Evolutionary conservation across 2,113 vertebrate species (phyloP), one percentile per base, ranked within the genome.

Genomic region (Hypocryptadius cinnamomeus): DNA sequence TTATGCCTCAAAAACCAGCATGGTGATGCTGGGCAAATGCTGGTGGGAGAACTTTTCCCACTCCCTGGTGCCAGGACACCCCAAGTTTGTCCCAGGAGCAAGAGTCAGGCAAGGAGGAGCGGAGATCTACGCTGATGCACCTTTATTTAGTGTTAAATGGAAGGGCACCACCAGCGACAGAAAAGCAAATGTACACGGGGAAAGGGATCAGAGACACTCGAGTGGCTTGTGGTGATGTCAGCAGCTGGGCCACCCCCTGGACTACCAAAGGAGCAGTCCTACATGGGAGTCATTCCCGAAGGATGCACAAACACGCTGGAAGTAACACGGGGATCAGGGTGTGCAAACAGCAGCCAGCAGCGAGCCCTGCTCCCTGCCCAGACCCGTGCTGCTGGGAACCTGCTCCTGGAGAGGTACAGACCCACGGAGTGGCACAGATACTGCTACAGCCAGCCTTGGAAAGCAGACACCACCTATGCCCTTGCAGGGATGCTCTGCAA

Each of bases 51-150:
- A 30, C 16, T 76, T 5, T 56, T 35, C 30, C 35, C 5, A 5
- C 23, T 37, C 13, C 9, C 17, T 9, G 3, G 33, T 3, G 4
- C 33, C n/a, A 28, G 18, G 15, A 70, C 21, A 33, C 5, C 7
- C 18, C 1, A 0, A 3, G 4, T 6, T 54, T 50, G 51, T 50
- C n/a, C 64, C 1, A 0, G 1, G 1, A 72, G n/a, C 20, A 45
- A 31, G 30, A 87, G 50, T 51, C 24, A 45, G 25, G 37, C 1
- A 5, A 56, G 48, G 60, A 65, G 0, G 0, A 33, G 9, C 0
- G 0, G 37, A 30, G n/a, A 37, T 17, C 6, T 51, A 23, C 1
- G 30, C 83, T 31, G 64, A 9, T 86, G 89, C 63, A 56, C 69
- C 0, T 96, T 95, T 96, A 96, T 95, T 95, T 65, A 91, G 72